Base-by-base conservation (phyloP, 64 coral and sea anemone genomes). In the Stichodactyla helianthus region DNA sequence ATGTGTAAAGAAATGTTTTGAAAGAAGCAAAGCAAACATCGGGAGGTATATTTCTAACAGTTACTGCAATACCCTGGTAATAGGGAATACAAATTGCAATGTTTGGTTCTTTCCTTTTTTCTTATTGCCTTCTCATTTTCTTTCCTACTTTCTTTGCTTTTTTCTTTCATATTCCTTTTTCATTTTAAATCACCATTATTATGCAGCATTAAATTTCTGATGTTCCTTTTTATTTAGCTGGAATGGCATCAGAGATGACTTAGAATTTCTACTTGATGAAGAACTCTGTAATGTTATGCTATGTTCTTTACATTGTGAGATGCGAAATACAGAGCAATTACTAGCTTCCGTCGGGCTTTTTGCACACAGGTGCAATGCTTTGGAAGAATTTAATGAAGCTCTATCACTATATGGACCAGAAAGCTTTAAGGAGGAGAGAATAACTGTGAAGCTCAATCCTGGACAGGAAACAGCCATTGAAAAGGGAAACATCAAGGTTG, bases 241-340 rank as follows among this genome's bases (percentile, higher is more conserved):
- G 76, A 62, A 28, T 35, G 88, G 79, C 27, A 23, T 90, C 27
- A 64, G 88, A 77, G 89, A 90, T 85, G 89, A 90, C 77, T 70
- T 91, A 2, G 82, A 86, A 60, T 91, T 91, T 61, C 13, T 91
- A 20, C 35, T 91, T 20, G 89, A 91, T 68, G 89, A 91, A 86
- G 83, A 91, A 54, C 77, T 91, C 53, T 79, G 89, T 54, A 64
- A 84, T 84, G 71, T 91, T 14, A 91, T 84, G 82, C 71, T 91
- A 52, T 86, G 89, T 55, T 78, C 83, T 62, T 59, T 91, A 16
- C 89, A 91, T 53, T 91, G 89, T 18, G 85, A 86, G 51, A 86
- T 76, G 85, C 61, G 64, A 11, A 79, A 88, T 81, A 53, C 71
- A 20, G 86, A 87, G 74, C 86, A 87, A 54, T 35, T 87, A 31